phyloP scores from a whole-genome alignment of 2,113 vertebrate genomes.

The Deroptyus accipitrinus region DNA sequence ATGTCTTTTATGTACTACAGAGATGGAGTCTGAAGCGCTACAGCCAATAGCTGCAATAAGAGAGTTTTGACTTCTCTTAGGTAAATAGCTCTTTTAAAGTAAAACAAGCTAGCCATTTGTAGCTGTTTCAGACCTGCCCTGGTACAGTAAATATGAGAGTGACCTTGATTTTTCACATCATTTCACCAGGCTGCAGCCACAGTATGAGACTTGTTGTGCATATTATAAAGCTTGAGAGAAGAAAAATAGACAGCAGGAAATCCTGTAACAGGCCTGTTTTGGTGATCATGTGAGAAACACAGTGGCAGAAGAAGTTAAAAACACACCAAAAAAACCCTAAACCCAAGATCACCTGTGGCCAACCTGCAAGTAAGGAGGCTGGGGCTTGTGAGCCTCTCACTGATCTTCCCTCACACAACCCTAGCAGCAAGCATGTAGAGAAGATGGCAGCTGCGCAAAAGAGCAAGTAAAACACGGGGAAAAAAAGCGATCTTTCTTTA shows the following conservation, averaged over 20 bases:
- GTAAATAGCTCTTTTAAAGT: constrained; percentile 8
- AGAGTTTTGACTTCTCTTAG: background rate
- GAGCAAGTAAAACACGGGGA: background rate
- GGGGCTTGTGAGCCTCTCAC: background rate
- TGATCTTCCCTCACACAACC: background rate
- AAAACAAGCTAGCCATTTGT: constrained; percentile 18
- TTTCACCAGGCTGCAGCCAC: background rate
- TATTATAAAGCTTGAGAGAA: background rate
- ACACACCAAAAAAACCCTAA: background rate
- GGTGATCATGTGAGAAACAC: background rate
- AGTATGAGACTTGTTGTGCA: background rate
- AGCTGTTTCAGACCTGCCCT: constrained; percentile 5
- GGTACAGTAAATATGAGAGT: background rate
- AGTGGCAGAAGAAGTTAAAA: background rate
- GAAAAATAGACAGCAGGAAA: constrained; percentile 43
- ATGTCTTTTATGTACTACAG: background rate
- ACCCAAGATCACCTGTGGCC: background rate
- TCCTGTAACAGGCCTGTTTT: constrained; percentile 23
- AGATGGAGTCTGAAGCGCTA: background rate
- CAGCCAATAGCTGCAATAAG: background rate
- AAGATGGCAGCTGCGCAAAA: background rate
- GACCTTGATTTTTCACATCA: constrained; percentile 48
- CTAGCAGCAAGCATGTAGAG: background rate
- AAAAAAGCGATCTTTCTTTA: background rate
- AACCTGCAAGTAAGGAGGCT: background rate